Conservation (phyloP, 1,140 invertebrate genomes). For the Atopsyche davidsoni region DNA sequence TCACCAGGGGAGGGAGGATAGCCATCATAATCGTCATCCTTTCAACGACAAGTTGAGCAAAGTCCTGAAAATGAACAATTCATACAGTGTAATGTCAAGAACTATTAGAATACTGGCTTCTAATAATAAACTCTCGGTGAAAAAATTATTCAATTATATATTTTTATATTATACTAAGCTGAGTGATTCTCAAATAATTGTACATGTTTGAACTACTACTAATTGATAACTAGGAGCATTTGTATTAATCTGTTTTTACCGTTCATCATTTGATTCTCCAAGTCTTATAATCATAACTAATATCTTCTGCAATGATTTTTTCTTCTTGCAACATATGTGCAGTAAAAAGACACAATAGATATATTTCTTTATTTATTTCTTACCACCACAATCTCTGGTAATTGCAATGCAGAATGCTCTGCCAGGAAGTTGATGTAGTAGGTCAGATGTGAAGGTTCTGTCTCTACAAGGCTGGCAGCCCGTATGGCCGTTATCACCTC, state of each 20-base stretch:
- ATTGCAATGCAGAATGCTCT: slow-evolving; percentile 58
- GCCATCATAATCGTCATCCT: slow-evolving; percentile 81
- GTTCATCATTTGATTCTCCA: too few relatives aligned
- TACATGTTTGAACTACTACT: too few relatives aligned
- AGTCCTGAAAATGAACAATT: slow-evolving; percentile 53
- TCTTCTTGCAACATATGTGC: too few relatives aligned
- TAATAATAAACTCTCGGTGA: background rate
- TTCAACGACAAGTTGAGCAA: slow-evolving; percentile 89
- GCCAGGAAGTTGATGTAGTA: slow-evolving; percentile 86
- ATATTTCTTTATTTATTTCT: too few relatives aligned
- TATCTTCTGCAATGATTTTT: too few relatives aligned
- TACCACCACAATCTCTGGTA: slow-evolving; percentile 40
- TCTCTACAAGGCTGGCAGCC: slow-evolving; percentile 86
- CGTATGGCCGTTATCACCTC: slow-evolving; percentile 65
- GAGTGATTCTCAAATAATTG: too few relatives aligned
- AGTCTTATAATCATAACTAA: too few relatives aligned
- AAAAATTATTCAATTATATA: too few relatives aligned
- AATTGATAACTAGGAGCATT: too few relatives aligned
- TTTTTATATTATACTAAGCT: too few relatives aligned
- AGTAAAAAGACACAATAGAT: too few relatives aligned
- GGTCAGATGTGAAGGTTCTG: slow-evolving; percentile 74
- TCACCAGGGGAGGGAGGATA: slow-evolving; percentile 62
- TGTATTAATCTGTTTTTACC: too few relatives aligned
- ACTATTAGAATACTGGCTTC: background rate
- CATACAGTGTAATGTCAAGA: background rate